Percentiles rank a stretch among this genome's conserved stretches.
Evolutionary conservation across 37 sponge, comb jelly and placozoan species (phyloP).

Genomic region (Dysidea cf. avara): DNA sequence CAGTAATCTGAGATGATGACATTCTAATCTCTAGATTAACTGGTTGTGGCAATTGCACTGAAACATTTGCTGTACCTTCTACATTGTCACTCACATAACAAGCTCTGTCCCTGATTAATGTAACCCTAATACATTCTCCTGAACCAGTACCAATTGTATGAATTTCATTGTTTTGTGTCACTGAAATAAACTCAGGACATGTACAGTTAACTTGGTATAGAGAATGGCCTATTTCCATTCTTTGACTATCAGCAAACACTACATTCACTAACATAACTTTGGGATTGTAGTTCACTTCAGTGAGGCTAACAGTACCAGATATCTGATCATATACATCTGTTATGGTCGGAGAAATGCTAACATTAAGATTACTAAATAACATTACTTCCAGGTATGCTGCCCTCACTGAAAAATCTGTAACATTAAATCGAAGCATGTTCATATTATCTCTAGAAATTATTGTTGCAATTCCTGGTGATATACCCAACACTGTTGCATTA

Average conservation of each 20-base stretch:
- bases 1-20: too few species aligned
- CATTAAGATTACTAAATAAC: slow-evolving; percentile 25
- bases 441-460: not conserved
- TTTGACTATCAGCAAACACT: slow-evolving; percentile 39
- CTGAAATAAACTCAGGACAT: not conserved
- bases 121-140: too few species aligned
- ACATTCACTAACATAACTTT: slow-evolving; percentile 23
- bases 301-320: not conserved
- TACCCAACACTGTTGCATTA: slow-evolving; percentile 10
- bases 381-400: slow-evolving; percentile 31
- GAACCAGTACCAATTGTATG: too few species aligned
- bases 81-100: not conserved
- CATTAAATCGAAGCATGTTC: not conserved
- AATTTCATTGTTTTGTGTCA: too few species aligned
- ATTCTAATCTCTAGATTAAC: too few species aligned
- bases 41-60: too few species aligned
- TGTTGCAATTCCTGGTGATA: slow-evolving; percentile 5
- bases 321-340: not conserved
- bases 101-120: not conserved
- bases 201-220: not conserved
- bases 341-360: not conserved
- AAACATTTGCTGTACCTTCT: too few species aligned
- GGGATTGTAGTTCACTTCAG: not conserved
- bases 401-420: slow-evolving; percentile 19
- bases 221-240: slow-evolving; percentile 19